A percentile compares a stretch with the other conserved stretches of the same genome.
These are phyloP conservation scores for Heterochromis multidens DNA, from an alignment of 2,113 vertebrate genomes.

Conservation along the genomic window DNA sequence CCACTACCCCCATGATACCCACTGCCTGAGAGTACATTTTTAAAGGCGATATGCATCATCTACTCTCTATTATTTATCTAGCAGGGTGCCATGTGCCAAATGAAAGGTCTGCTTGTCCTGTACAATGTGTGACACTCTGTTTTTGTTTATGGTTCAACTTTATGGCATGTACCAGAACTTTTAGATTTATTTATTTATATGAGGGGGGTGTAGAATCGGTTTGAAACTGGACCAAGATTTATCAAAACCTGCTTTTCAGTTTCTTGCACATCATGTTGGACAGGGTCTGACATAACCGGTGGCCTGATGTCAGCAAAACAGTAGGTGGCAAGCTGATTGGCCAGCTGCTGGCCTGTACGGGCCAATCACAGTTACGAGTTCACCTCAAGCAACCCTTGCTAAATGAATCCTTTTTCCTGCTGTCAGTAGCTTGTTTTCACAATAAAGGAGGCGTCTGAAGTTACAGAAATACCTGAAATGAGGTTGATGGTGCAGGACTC, in stretches of 20 bases:
- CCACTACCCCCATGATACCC: not conserved
- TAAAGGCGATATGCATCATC: not conserved
- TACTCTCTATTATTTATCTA: not conserved
- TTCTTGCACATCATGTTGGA: not conserved
- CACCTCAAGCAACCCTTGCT: not conserved
- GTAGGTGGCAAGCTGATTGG: not conserved
- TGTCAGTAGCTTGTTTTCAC: not conserved
- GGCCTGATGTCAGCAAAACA: not conserved
- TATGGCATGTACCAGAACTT: not conserved
- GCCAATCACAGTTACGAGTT: not conserved
- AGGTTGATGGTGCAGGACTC: not conserved
- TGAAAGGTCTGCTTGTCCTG: not conserved
- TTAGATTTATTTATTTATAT: not conserved
- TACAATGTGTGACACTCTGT: not conserved
- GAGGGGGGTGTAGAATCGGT: not conserved
- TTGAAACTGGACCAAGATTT: not conserved
- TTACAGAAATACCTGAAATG: not conserved
- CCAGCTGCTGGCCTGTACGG: not conserved
- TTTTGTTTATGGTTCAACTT: not conserved
- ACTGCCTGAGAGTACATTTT: not conserved
- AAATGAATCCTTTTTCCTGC: not conserved
- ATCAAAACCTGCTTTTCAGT: not conserved
- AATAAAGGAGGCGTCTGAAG: not conserved
- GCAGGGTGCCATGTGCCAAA: not conserved
- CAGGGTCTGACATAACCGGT: not conserved